A percentile compares a stretch with the other conserved stretches of the same genome.
Conservation (phyloP, 2,113 vertebrate genomes). For the Hyperopisus bebe region DNA sequence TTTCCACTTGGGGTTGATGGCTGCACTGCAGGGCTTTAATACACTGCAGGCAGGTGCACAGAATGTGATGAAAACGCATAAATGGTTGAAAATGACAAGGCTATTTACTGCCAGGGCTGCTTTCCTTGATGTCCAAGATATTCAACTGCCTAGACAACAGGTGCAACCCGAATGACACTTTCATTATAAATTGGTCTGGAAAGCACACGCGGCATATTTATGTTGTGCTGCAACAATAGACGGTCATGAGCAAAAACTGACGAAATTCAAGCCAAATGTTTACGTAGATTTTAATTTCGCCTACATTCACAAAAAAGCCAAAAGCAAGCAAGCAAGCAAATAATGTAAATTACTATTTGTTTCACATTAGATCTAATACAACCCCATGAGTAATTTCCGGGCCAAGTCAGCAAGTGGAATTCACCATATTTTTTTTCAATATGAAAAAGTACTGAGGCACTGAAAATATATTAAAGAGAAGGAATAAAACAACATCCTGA, state of each 20-base stretch:
- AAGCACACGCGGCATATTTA: conserved; percentile 5
- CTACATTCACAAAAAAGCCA: background rate
- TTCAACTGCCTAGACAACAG: conserved; percentile 21
- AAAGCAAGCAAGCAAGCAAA: background rate
- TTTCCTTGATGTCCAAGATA: conserved; percentile 26
- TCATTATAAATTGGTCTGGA: conserved; percentile 23
- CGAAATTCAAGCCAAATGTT: background rate
- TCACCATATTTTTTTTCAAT: background rate
- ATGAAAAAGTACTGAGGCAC: background rate
- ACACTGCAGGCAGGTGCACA: conserved; percentile 15
- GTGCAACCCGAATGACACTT: conserved; percentile 23
- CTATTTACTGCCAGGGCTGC: conserved; percentile 34
- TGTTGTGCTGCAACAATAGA: background rate
- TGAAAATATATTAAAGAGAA: background rate
- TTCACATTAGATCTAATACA: conserved; percentile 1
- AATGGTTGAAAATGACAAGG: conserved; percentile 32
- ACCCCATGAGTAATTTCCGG: background rate
- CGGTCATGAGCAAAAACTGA: background rate
- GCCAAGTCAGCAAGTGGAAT: background rate
- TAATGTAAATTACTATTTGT: background rate
- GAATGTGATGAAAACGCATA: conserved; percentile 34
- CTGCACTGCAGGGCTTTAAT: conserved; percentile 12
- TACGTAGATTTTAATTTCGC: background rate
- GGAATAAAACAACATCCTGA: background rate
- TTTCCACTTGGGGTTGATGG: conserved; percentile 20